Percentiles rank a stretch among this genome's conserved stretches.
Evolutionary conservation across 2,888 invertebrate species (phyloP).

Genomic region (Mallateleia sp.): DNA sequence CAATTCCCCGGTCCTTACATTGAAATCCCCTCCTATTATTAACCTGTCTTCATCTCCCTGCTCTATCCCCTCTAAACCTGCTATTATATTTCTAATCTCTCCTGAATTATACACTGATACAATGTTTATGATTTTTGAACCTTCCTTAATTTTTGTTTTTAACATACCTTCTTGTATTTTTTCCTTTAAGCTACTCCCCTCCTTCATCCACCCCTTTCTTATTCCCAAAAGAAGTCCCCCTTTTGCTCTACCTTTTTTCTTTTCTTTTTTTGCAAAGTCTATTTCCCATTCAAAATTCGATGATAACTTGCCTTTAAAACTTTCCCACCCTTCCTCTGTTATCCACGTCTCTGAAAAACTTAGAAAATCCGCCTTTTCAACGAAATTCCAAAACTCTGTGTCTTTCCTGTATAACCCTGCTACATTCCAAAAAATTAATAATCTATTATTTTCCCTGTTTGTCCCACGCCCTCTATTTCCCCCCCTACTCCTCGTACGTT

Average conservation of each 20-base stretch:
- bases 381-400: background rate
- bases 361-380: background rate
- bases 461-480: no score
- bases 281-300: background rate
- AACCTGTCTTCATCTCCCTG: background rate
- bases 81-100: background rate
- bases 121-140: background rate
- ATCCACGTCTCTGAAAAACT: background rate
- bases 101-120: background rate
- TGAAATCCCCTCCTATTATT: background rate
- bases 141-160: background rate
- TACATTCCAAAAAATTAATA: constrained; percentile 5
- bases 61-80: no score
- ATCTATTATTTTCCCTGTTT: no score
- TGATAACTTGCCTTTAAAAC: background rate
- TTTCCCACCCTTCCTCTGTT: background rate
- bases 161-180: background rate
- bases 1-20: background rate
- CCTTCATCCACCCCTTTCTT: background rate
- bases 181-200: background rate
- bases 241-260: background rate
- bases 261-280: background rate
- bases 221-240: background rate
- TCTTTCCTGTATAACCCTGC: background rate
- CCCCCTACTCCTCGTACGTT: no score